Evolutionary conservation across 2,888 invertebrate species (phyloP).

Genomic region (Papilio demoleus): DNA sequence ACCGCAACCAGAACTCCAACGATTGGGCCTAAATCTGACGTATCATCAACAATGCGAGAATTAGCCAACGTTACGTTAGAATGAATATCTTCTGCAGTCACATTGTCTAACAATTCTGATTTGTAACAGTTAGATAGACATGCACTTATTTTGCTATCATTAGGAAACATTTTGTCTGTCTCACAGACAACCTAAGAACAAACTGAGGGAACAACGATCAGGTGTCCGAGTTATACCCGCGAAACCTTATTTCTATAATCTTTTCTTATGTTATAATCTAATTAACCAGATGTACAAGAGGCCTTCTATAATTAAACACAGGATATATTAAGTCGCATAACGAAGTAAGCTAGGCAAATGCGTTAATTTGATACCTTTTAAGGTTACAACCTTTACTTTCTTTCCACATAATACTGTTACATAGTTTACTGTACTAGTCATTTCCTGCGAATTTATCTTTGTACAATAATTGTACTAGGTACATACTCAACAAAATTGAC

Average conservation of each 20-base stretch:
- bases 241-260: constrained; percentile 37
- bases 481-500: no score
- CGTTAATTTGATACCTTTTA: constrained; percentile 19
- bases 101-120: constrained; percentile 23
- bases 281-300: constrained; percentile 30
- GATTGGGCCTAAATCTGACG: constrained; percentile 50
- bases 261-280: constrained; percentile 32
- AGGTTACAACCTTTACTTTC: constrained; percentile 2
- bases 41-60: constrained; percentile 41
- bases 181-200: constrained; percentile 36
- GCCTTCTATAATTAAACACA: constrained; percentile 30
- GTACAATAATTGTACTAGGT: background rate
- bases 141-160: constrained; percentile 41
- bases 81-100: constrained; percentile 34
- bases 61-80: constrained; percentile 36
- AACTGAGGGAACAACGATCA: constrained; percentile 31
- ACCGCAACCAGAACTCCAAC: constrained; percentile 53
- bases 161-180: constrained; percentile 36
- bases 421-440: background rate
- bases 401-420: background rate
- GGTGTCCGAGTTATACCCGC: constrained; percentile 22
- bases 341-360: constrained; percentile 6
- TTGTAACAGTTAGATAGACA: constrained; percentile 47
- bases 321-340: constrained; percentile 20
- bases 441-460: background rate